Base-by-base conservation (phyloP, 2,113 vertebrate species). In the Drymodes brunneopygia region DNA sequence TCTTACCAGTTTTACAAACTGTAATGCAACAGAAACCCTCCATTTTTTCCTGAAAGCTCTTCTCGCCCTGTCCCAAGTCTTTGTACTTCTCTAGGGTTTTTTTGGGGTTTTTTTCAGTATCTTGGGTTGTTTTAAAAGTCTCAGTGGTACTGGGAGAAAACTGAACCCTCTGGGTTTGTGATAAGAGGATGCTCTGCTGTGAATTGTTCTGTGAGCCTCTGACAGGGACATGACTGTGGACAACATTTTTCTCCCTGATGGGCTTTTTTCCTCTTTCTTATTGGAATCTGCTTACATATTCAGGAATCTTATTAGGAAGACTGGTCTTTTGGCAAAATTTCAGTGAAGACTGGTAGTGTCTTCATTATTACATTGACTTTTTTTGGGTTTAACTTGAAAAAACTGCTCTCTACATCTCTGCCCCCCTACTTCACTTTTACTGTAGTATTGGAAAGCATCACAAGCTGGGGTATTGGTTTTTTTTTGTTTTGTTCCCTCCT, bases 101-200 rank as follows among this genome's bases (percentile, higher is more conserved):
- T 23, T 17, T 36, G 6, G 29, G 11, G 12, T 9, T 15, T 18
- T 40, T 96, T 95, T 87, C 33, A 78, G 31, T n/a, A 23, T n/a
- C 36, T 86, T 78, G 86, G 79, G 78, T 85, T 95, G 77, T 92
- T 90, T 91, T 91, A 54, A 69, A 35, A 33, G 51, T 33, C 65
- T 86, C 62, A 53, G 47, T 69, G 81, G 87, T 62, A 86, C 82
- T 56, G 74, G 86, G 80, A 88, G 35, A 67, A 94, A 96, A 73
- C 10, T 9, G 71, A 94, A 69, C 83, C 18, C 12, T 1, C 47
- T 33, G 29, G 36, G 28, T 72, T 84, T 80, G 87, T 69, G 75
- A 65, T 45, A 88, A 89, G 85, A 88, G 66, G 88, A 97, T 97
- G 95, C 88, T 96, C 96, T 92, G 84, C 91, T 72, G 62, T 89